phyloP scores from a whole-genome alignment of 2,113 vertebrate species.

The Peromyscus polionotus region DNA sequence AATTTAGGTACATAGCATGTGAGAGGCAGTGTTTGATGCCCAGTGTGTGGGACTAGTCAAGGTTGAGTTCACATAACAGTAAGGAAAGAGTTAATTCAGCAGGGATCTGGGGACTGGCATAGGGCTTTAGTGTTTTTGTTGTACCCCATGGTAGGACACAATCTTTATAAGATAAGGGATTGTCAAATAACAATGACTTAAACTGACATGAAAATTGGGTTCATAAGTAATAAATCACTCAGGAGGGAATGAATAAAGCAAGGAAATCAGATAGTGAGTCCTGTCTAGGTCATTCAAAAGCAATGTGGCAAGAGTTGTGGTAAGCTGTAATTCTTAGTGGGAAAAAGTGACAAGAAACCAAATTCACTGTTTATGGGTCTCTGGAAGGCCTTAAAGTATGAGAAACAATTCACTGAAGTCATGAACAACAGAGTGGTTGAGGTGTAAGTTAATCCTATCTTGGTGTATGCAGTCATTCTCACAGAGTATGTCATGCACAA shows the following conservation, averaged over 20 bases:
- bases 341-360: not conserved
- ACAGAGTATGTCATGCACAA: no score
- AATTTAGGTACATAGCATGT: not conserved
- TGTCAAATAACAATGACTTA: not conserved
- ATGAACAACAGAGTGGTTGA: not conserved
- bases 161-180: not conserved
- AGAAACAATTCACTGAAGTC: not conserved
- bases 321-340: not conserved
- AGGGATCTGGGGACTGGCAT: not conserved
- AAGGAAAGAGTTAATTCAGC: not conserved
- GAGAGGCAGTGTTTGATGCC: not conserved
- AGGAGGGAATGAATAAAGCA: not conserved
- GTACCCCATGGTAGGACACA: not conserved
- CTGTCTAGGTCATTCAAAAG: not conserved
- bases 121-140: not conserved
- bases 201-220: not conserved
- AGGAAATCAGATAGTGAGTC: not conserved
- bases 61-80: not conserved
- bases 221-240: not conserved
- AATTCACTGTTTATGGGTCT: not conserved
- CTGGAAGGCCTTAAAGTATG: not conserved
- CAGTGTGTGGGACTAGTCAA: not conserved
- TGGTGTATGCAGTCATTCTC: not conserved
- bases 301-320: no score
- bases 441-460: not conserved